Conservation (phyloP, 2,888 invertebrate species). For the Cataglyphis cursor region DNA sequence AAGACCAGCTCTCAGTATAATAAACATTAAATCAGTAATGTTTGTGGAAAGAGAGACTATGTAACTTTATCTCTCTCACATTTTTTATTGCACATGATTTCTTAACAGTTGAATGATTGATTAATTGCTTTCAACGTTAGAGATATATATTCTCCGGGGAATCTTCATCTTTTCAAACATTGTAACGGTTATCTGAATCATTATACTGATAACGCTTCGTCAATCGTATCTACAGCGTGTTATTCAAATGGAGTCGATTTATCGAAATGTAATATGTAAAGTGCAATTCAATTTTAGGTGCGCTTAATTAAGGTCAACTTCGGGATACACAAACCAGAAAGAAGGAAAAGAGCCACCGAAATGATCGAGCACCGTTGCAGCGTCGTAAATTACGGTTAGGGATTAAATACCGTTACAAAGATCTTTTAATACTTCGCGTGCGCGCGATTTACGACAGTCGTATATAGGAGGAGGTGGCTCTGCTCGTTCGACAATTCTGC, state of each 20-base stretch:
- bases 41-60: not conserved
- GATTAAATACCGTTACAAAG: conserved; percentile 52
- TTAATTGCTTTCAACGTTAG: not conserved
- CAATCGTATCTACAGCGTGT: not conserved
- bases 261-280: conserved; percentile 21
- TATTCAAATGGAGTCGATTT: conserved; percentile 7
- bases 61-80: conserved; percentile 4
- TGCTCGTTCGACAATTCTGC: conserved; percentile 29
- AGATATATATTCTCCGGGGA: conserved; percentile 24
- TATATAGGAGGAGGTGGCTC: conserved; percentile 9
- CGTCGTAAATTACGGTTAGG: conserved; percentile 54
- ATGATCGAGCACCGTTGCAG: conserved; percentile 36
- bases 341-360: conserved; percentile 35
- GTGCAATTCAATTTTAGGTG: conserved; percentile 10
- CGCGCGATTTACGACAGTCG: conserved; percentile 27
- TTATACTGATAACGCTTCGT: not conserved
- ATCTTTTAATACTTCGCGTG: conserved; percentile 43
- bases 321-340: not conserved
- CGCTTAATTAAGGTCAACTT: conserved; percentile 32
- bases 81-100: conserved; percentile 19
- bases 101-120: conserved; percentile 15
- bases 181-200: conserved; percentile 4
- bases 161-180: conserved; percentile 32
- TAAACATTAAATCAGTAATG: not conserved
- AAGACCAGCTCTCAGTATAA: not conserved